A percentile compares a stretch with the other conserved stretches of the same genome.
phyloP scores from a whole-genome alignment of 2,888 invertebrate genomes.

The Zaprionus obscuricornis region DNA sequence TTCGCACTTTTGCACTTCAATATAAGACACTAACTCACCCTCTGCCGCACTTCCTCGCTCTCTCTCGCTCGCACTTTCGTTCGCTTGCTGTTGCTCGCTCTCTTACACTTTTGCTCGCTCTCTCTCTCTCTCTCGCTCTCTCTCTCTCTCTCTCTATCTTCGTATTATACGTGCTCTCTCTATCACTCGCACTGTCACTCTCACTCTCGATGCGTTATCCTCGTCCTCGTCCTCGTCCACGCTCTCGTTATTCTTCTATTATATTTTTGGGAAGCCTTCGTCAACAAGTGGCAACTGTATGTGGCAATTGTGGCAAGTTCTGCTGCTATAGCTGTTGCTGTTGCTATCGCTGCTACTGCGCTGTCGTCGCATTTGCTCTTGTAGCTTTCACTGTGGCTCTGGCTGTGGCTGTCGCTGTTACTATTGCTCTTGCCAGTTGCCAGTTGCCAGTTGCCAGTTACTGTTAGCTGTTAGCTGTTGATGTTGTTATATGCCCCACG shows the following conservation, averaged over 20 bases:
- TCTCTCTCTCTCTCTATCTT: background rate
- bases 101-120: background rate
- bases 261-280: conserved; percentile 17
- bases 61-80: background rate
- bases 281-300: conserved; percentile 55
- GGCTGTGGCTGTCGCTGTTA: no score
- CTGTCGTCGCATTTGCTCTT: background rate
- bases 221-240: conserved; percentile 15
- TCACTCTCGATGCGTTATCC: background rate
- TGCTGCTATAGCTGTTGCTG: conserved; percentile 8
- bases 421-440: conserved; percentile 5
- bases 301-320: conserved; percentile 38
- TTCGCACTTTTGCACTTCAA: no score
- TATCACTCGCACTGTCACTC: background rate
- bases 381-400: conserved; percentile 8
- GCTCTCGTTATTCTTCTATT: background rate
- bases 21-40: no score
- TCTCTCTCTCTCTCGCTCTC: background rate
- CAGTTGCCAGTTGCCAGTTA: background rate
- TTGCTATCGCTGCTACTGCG: background rate
- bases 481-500: conserved; percentile 31
- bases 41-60: no score
- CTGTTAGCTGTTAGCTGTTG: background rate
- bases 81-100: background rate
- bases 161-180: background rate